A percentile compares a stretch with the other conserved stretches of the same genome.
Evolutionary conservation across 2,888 invertebrate species (phyloP).

Genomic region (Lasioglossum malachurum): DNA sequence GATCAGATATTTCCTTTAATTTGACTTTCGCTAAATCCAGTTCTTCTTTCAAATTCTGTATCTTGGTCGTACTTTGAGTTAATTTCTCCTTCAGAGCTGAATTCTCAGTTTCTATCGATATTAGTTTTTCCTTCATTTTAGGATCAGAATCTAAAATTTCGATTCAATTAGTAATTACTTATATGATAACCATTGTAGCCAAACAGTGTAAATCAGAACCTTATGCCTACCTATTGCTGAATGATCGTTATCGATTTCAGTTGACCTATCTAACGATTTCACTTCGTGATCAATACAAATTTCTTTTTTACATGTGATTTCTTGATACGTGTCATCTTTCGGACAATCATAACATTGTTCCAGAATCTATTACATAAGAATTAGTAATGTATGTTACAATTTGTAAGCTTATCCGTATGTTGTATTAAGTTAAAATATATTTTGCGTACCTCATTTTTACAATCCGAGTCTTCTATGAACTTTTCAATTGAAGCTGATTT

Average conservation of each 20-base stretch:
- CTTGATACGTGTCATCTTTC: not conserved
- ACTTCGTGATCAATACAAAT: not conserved
- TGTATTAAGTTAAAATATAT: not conserved
- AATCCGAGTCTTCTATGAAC: not conserved
- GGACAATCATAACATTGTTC: not conserved
- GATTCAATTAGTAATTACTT: not conserved
- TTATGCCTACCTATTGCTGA: conserved; percentile 27
- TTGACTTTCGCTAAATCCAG: conserved; percentile 66
- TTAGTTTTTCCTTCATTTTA: conserved; percentile 44
- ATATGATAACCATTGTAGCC: not conserved
- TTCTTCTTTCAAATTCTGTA: conserved; percentile 60
- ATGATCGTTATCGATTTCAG: not conserved
- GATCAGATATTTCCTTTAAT: conserved; percentile 63
- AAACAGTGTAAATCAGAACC: not conserved
- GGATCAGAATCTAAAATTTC: conserved; percentile 21
- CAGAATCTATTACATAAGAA: conserved; percentile 6
- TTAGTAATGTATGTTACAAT: not conserved
- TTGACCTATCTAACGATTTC: conserved; percentile 6
- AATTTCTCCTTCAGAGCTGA: conserved; percentile 64
- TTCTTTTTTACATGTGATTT: conserved; percentile 29
- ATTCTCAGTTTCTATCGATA: conserved; percentile 65
- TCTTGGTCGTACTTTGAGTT: conserved; percentile 56
- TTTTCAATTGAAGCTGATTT: not conserved
- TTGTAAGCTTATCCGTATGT: not conserved
- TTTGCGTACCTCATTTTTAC: conserved; percentile 10